phyloP scores from a whole-genome alignment of 2,113 vertebrate genomes.

The Hemibagrus wyckioides region DNA sequence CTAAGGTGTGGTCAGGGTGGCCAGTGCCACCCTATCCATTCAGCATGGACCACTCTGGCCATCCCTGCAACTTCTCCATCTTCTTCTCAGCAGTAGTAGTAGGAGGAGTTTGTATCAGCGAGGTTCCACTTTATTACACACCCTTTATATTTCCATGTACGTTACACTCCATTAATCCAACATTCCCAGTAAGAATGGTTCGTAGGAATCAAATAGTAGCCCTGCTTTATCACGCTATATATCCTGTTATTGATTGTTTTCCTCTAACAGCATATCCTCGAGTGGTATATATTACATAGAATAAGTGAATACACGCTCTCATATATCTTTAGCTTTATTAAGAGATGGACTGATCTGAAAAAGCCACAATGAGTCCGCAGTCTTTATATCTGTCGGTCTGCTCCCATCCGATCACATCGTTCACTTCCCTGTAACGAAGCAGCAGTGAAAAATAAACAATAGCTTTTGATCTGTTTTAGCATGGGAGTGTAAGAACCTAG shows the following conservation, averaged over 20 bases:
- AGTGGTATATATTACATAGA: not conserved
- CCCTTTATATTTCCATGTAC: no score
- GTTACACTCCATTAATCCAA: not conserved
- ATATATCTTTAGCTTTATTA: not conserved
- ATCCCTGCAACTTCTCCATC: no score
- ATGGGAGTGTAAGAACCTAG: not conserved
- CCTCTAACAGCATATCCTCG: not conserved
- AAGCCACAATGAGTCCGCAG: not conserved
- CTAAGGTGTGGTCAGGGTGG: not conserved
- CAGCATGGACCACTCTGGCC: not conserved
- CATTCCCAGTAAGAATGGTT: not conserved
- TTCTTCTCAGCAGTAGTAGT: no score
- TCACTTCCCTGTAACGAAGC: not conserved
- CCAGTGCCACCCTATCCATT: not conserved
- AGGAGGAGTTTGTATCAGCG: no score
- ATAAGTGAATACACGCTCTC: not conserved
- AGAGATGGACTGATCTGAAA: not conserved
- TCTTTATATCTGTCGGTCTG: not conserved
- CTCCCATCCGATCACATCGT: not conserved
- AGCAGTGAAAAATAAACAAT: not conserved
- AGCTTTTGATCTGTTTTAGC: not conserved
- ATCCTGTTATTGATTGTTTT: not conserved
- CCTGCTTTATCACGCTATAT: not conserved
- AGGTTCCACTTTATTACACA: not conserved
- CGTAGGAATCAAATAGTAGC: not conserved